These are phyloP conservation scores for Melieria picta DNA, from an alignment of 2,888 invertebrate species.

Conservation along the genomic window DNA sequence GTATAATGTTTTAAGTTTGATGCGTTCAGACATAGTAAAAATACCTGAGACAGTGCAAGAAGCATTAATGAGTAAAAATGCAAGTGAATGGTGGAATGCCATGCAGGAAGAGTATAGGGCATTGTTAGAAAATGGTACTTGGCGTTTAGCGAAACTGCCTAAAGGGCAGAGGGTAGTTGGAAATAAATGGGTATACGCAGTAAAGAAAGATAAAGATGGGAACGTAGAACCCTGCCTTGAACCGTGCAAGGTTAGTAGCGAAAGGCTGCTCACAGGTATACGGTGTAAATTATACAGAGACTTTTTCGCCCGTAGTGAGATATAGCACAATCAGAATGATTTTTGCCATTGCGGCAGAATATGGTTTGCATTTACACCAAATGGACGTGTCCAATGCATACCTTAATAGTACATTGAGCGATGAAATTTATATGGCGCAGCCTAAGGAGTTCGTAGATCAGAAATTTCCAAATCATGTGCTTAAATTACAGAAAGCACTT, in stretches of 20 bases:
- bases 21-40: constrained; percentile 2
- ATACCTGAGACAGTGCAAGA: constrained; percentile 6
- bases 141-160: constrained; percentile 1
- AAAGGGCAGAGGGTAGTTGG: background rate
- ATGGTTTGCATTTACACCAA: no score
- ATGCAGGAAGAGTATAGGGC: background rate
- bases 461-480: no score
- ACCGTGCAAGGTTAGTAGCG: constrained; percentile 3
- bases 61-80: background rate
- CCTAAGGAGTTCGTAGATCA: no score
- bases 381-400: no score
- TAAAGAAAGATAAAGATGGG: constrained; percentile 5
- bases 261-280: background rate
- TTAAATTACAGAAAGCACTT: no score
- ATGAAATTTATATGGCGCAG: no score
- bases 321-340: no score
- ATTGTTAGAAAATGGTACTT: constrained; percentile 8
- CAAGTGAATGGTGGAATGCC: constrained; percentile 1
- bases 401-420: no score
- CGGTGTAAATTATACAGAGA: no score
- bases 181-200: background rate
- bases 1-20: background rate
- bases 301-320: no score
- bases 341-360: no score
- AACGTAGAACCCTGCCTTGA: no score